Percentiles rank a stretch among this genome's conserved stretches.
Conservation (phyloP, 1,140 invertebrate species). For the Cylas formicarius region DNA sequence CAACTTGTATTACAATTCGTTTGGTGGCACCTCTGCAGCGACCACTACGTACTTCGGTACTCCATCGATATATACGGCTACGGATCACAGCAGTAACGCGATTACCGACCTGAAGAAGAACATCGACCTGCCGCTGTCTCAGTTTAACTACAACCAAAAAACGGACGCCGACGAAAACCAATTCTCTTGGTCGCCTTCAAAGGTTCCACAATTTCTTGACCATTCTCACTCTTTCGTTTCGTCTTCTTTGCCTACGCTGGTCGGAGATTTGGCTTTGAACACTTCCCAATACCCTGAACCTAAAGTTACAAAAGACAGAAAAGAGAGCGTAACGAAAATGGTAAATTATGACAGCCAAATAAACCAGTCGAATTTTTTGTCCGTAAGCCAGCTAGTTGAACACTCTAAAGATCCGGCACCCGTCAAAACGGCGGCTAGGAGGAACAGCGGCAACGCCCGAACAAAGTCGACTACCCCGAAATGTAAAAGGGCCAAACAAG, state of each 20-base stretch:
- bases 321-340: slow-evolving; percentile 25
- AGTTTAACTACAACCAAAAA: slow-evolving; percentile 25
- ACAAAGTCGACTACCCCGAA: slow-evolving; percentile 16
- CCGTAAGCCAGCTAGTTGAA: slow-evolving; percentile 59
- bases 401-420: slow-evolving; percentile 45
- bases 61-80: slow-evolving; percentile 20
- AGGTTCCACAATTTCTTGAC: slow-evolving; percentile 44
- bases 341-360: slow-evolving; percentile 19
- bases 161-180: slow-evolving; percentile 44
- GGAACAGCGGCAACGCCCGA: slow-evolving; percentile 30
- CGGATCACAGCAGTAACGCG: slow-evolving; percentile 13
- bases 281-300: slow-evolving; percentile 32
- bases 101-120: slow-evolving; percentile 16
- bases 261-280: slow-evolving; percentile 53
- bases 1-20: slow-evolving; percentile 18
- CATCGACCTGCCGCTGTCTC: slow-evolving; percentile 21
- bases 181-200: slow-evolving; percentile 53
- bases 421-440: slow-evolving; percentile 21
- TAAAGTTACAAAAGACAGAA: slow-evolving; percentile 23
- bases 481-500: slow-evolving; percentile 8
- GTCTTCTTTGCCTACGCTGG: slow-evolving; percentile 50
- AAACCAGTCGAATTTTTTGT: slow-evolving; percentile 46
- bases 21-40: slow-evolving; percentile 19
- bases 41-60: slow-evolving; percentile 29
- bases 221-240: slow-evolving; percentile 43